These are phyloP conservation scores for Cheilosia scutellata DNA, from an alignment of 2,888 invertebrate genomes.

Conservation along the genomic window DNA sequence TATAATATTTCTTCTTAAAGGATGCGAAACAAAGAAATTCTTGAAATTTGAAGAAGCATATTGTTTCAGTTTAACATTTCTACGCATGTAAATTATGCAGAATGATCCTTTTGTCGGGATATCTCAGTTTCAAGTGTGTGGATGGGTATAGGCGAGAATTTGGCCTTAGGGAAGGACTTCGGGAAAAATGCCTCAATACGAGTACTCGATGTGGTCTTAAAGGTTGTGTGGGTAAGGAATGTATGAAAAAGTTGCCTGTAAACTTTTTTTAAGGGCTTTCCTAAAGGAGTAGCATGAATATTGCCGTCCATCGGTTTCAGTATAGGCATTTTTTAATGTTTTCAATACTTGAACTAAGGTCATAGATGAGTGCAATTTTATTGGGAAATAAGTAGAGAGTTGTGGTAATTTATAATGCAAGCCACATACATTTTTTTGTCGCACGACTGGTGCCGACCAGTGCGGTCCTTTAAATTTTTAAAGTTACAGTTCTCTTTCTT, in stretches of 20 bases:
- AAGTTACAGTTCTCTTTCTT: no score
- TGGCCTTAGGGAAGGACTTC: conserved; percentile 34
- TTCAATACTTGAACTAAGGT: neutral
- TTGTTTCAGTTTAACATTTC: conserved; percentile 45
- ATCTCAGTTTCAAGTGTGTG: conserved; percentile 35
- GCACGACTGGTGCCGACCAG: no score
- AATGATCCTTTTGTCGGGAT: conserved; percentile 45
- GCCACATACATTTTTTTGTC: no score
- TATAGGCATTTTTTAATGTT: no score
- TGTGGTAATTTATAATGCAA: neutral
- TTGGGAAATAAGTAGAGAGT: neutral
- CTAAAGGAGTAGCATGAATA: neutral
- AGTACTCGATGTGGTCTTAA: neutral
- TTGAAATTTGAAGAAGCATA: conserved; percentile 34
- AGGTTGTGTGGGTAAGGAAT: neutral
- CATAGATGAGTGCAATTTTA: neutral
- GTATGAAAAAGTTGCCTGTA: neutral
- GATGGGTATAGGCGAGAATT: conserved; percentile 31
- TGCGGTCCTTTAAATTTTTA: no score
- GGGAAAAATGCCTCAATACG: conserved; percentile 1
- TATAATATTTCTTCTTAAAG: conserved; percentile 19
- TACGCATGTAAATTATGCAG: conserved; percentile 67
- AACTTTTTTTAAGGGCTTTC: neutral
- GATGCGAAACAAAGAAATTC: conserved; percentile 37
- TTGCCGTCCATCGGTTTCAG: neutral